Evolutionary conservation across 1,140 invertebrate species (phyloP).

Genomic region (Wiebesia pumilae): DNA sequence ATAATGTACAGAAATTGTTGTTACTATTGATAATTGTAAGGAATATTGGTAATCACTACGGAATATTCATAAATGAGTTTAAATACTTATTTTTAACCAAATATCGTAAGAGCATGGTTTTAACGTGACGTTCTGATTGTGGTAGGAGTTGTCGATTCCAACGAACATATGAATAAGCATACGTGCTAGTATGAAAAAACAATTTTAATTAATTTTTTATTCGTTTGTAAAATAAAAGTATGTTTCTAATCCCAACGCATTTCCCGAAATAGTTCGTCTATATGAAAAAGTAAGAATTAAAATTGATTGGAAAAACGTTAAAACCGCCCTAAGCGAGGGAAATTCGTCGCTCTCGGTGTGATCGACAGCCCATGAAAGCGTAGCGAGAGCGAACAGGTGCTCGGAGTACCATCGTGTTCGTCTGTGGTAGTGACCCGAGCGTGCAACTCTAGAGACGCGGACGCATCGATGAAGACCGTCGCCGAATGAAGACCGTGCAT

Average conservation of each 20-base stretch:
- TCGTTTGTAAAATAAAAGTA: not conserved
- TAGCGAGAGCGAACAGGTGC: slow-evolving; percentile 37
- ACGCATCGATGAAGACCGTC: not conserved
- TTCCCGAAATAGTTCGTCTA: not conserved
- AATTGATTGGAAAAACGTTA: not conserved
- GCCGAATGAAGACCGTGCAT: not conserved
- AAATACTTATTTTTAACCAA: too few species aligned
- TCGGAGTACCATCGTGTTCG: not conserved
- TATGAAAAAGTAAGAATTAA: not conserved
- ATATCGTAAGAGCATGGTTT: too few species aligned
- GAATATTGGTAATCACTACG: too few species aligned
- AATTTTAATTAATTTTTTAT: too few species aligned
- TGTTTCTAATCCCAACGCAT: not conserved
- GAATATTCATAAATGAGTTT: too few species aligned
- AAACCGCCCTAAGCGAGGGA: not conserved
- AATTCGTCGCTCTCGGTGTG: slow-evolving; percentile 18
- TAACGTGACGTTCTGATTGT: too few species aligned
- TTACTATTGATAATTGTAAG: too few species aligned
- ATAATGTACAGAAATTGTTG: too few species aligned
- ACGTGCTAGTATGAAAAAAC: too few species aligned
- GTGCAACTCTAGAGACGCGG: not conserved
- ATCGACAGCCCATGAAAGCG: slow-evolving; percentile 49
- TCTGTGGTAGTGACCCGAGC: slow-evolving; percentile 15
- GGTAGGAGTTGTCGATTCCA: too few species aligned
- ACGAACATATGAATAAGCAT: too few species aligned